Evolutionary conservation across 2,888 invertebrate species (phyloP).

Genomic region (Erebia aethiops): DNA sequence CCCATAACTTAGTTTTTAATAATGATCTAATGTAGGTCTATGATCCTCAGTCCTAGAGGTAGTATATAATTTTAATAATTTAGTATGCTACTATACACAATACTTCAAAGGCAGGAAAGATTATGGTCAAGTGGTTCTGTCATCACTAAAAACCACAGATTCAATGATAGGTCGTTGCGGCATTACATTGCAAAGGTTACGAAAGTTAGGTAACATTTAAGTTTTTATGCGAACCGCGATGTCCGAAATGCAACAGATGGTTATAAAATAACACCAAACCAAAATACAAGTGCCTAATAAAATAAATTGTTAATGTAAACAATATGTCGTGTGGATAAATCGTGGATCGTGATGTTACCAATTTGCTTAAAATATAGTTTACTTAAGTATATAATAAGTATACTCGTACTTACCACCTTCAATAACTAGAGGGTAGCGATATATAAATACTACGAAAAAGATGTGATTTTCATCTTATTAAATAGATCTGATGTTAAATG

Average conservation of each 20-base stretch:
- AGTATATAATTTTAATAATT: too few relatives aligned
- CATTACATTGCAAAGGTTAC: constrained; percentile 22
- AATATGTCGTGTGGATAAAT: constrained; percentile 1
- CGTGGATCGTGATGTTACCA: not conserved
- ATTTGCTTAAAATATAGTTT: not conserved
- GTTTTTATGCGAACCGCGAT: constrained; percentile 16
- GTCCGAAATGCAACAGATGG: constrained; percentile 13
- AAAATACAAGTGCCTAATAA: constrained; percentile 2
- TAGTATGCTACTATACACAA: not conserved
- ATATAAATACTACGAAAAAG: not conserved
- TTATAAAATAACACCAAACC: constrained; percentile 6
- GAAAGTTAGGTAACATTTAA: constrained; percentile 18
- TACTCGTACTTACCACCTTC: too few relatives aligned
- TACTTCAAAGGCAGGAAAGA: not conserved
- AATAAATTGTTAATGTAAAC: not conserved
- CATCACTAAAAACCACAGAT: constrained; percentile 6
- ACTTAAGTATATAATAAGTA: too few relatives aligned
- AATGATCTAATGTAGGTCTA: too few relatives aligned
- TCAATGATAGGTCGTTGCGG: constrained; percentile 7
- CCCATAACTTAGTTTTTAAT: too few relatives aligned
- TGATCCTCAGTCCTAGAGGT: too few relatives aligned
- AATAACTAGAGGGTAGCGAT: not conserved
- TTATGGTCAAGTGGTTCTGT: constrained; percentile 8
- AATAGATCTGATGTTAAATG: too few relatives aligned
- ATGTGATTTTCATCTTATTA: not conserved